Evolutionary conservation across 2,113 vertebrate genomes (phyloP).

Genomic region (Myrmecobius fasciatus): DNA sequence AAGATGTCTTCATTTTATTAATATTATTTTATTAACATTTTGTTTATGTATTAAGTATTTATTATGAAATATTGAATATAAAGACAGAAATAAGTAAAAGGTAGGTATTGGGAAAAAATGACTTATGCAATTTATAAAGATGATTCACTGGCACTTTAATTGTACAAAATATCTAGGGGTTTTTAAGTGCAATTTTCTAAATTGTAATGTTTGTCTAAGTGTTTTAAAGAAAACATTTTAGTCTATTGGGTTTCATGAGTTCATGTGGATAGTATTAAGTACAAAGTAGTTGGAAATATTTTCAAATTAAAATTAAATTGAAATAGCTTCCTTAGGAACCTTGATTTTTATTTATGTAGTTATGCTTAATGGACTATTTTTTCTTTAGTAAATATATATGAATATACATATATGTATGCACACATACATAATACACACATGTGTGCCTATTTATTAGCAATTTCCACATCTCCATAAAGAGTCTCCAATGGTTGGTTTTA

Average conservation of each 20-base stretch:
- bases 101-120: background rate
- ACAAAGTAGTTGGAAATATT: slow-evolving; percentile 39
- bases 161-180: background rate
- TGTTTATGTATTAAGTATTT: background rate
- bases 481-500: background rate
- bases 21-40: background rate
- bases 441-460: background rate
- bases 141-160: background rate
- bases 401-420: too few species aligned
- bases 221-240: background rate
- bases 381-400: background rate
- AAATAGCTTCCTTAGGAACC: slow-evolving; percentile 26
- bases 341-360: slow-evolving; percentile 40
- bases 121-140: background rate
- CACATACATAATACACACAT: too few species aligned
- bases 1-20: background rate
- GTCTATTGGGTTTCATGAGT: background rate
- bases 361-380: background rate
- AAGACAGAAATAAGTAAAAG: background rate
- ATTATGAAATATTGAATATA: background rate
- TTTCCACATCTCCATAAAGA: slow-evolving; percentile 54
- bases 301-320: slow-evolving; percentile 50
- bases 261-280: slow-evolving; percentile 30
- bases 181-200: background rate
- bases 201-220: background rate